Evolutionary conservation across 2,113 vertebrate species (phyloP).

Genomic region (Chlorodrepanis virens): DNA sequence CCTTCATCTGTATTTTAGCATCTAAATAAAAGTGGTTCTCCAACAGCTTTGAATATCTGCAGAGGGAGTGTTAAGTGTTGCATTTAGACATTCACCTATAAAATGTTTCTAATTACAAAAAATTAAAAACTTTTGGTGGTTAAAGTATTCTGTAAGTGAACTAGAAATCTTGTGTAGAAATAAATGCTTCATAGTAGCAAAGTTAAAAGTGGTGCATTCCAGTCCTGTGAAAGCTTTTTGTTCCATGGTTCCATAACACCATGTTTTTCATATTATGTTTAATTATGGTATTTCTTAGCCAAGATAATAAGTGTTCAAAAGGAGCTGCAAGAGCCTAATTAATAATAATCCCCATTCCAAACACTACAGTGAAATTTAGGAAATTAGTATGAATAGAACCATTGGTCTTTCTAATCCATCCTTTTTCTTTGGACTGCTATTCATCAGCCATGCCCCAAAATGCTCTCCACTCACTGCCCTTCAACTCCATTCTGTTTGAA

Average conservation of each 20-base stretch:
- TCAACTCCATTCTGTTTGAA: background rate
- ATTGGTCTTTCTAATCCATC: conserved; percentile 5
- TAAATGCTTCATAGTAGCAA: background rate
- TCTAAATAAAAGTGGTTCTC: background rate
- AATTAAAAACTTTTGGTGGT: background rate
- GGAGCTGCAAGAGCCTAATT: background rate
- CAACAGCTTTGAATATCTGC: background rate
- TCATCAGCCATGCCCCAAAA: background rate
- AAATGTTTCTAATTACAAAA: background rate
- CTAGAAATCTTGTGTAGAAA: background rate
- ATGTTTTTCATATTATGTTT: background rate
- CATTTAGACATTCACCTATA: background rate
- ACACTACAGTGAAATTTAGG: background rate
- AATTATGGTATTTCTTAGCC: background rate
- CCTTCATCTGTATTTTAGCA: background rate
- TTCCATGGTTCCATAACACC: background rate
- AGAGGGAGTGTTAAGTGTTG: background rate
- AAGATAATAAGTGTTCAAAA: background rate
- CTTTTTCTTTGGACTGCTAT: background rate
- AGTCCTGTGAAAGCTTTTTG: background rate
- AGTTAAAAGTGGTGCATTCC: background rate
- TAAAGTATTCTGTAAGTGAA: background rate
- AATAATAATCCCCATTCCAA: conserved; percentile 1
- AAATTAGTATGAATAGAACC: conserved; percentile 18
- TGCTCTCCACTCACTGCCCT: background rate